phyloP scores from a whole-genome alignment of 2,113 vertebrate species.

The Pongo pygmaeus region DNA sequence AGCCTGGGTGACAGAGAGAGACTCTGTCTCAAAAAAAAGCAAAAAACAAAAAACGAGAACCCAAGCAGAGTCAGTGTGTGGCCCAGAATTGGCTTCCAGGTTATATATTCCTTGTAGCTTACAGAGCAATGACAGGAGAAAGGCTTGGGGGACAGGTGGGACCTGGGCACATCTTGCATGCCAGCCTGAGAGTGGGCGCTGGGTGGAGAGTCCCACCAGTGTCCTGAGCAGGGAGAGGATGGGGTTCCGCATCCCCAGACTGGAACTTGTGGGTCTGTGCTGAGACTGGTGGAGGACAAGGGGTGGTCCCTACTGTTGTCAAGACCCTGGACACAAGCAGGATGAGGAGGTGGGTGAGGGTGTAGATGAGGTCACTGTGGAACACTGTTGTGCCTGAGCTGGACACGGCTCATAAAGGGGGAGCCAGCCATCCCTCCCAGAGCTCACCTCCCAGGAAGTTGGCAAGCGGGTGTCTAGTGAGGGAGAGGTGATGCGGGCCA shows the following conservation, averaged over 20 bases:
- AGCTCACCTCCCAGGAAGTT: not conserved
- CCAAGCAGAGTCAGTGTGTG: not conserved
- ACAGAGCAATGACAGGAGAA: not conserved
- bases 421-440: not conserved
- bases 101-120: not conserved
- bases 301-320: not conserved
- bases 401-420: not conserved
- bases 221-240: not conserved
- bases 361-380: not conserved
- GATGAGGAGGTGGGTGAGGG: not conserved
- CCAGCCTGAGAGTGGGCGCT: not conserved
- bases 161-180: too few relatives aligned
- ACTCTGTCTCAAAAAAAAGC: too few relatives aligned
- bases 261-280: not conserved
- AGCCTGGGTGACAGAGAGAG: too few relatives aligned
- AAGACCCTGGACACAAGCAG: not conserved
- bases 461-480: not conserved
- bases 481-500: rapidly evolving
- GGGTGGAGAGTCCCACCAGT: not conserved
- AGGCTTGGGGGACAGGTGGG: not conserved
- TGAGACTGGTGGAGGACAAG: not conserved
- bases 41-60: not conserved
- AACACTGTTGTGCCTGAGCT: not conserved
- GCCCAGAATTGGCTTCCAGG: not conserved
- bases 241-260: rapidly evolving